Evolutionary conservation across 2,888 invertebrate genomes (phyloP), one percentile per base, ranked within the genome.

Genomic region (Eupithecia tripunctaria): DNA sequence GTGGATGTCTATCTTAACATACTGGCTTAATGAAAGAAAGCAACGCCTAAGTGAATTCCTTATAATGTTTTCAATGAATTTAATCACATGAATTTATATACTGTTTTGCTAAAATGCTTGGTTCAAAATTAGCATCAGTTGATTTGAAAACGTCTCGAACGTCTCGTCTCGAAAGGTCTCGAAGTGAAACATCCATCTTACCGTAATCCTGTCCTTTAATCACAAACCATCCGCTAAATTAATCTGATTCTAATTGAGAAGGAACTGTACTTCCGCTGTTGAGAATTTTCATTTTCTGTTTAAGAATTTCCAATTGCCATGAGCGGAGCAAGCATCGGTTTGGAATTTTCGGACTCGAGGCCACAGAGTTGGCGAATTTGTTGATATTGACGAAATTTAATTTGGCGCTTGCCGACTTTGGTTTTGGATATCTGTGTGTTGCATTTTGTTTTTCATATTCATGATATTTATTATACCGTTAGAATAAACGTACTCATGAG

Each of bases 221-320:
- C 38, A 38, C 15, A 29, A 10, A 38, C 15, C 6, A 25, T 38
- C 38, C 64, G 12, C 18, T 63, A 21, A 21, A 25, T 41, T 25
- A 64, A 41, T 64, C 38, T 25, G 64, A 38, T 41, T 38, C 64
- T 64, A 38, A 64, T 64, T 41, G 38, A 60, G 29, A 2, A 21
- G 14, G 12, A 25, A 25, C n/a, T 12, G 8, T 63, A 8, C 8
- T 21, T 64, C 36, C 64, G 38, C n/a, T 25, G 21, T 64, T 64
- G 14, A 36, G 64, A 64, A 38, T 64, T 38, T 21, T 64, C 21
- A 62, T 62, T 62, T 63, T 74, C 10, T 41, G 74, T 77, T 77
- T 74, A 47, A 74, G 73, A 79, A 79, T 79, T 74, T 76, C 67
- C 78, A 73, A 76, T 73, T 77, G 70, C 71, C 73, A 41, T n/a